Evolutionary conservation across 2,888 invertebrate genomes (phyloP).

Genomic region (Protonemura montana): DNA sequence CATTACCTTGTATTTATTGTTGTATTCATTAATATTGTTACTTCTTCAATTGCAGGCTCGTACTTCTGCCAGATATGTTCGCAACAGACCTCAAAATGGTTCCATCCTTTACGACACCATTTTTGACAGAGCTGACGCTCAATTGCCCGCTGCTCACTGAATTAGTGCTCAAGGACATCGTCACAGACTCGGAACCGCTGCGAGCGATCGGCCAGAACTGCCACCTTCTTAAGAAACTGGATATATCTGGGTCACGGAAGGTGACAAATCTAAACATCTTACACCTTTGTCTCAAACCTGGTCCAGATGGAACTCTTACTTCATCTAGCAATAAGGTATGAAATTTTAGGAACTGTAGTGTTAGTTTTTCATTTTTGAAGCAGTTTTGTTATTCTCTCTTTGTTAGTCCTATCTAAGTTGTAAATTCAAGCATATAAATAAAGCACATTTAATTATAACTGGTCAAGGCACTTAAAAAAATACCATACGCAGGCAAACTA

Average conservation of each 20-base stretch:
- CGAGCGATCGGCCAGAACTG: constrained; percentile 44
- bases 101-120: not conserved
- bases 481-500: no score
- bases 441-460: no score
- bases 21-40: not conserved
- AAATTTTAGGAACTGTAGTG: not conserved
- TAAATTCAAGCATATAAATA: no score
- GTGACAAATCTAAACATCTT: constrained; percentile 38
- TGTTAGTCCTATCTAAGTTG: no score
- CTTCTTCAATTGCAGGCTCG: constrained; percentile 34
- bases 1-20: no score
- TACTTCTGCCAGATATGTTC: constrained; percentile 39
- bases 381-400: no score
- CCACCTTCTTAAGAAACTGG: constrained; percentile 38
- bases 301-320: not conserved
- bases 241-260: constrained; percentile 43
- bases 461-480: no score
- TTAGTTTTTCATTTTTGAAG: no score
- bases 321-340: not conserved
- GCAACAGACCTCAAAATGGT: not conserved
- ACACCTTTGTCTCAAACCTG: constrained; percentile 39
- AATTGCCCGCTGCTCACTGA: constrained; percentile 46
- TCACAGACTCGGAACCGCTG: constrained; percentile 37
- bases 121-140: constrained; percentile 30
- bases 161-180: constrained; percentile 44